Conservation (phyloP, 2,888 invertebrate species). For the Lathronympha strigana region DNA sequence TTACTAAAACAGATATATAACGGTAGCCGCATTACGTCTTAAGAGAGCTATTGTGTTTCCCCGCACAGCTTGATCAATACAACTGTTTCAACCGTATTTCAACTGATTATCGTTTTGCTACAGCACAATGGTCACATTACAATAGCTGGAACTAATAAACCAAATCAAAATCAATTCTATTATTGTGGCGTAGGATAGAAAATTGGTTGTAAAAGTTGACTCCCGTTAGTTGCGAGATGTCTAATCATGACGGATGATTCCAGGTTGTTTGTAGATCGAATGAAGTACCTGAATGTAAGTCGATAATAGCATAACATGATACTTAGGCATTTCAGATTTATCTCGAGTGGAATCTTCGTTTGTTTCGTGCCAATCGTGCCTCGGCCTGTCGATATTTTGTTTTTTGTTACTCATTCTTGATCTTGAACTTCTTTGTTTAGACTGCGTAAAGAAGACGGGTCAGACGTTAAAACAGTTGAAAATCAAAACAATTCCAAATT, state of each 20-base stretch:
- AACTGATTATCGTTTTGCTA: constrained; percentile 43
- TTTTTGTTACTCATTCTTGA: too few species aligned
- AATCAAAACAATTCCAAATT: too few species aligned
- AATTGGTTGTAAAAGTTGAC: constrained; percentile 41
- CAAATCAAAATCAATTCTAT: constrained; percentile 14
- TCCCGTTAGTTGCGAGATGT: constrained; percentile 59
- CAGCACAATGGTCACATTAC: constrained; percentile 42
- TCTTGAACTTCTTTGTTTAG: too few species aligned
- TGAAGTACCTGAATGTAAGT: constrained; percentile 22
- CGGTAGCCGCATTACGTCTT: constrained; percentile 16
- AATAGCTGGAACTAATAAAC: constrained; percentile 2
- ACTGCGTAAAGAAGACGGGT: too few species aligned
- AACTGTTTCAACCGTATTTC: constrained; percentile 39
- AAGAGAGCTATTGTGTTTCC: constrained; percentile 30
- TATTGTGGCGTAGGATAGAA: constrained; percentile 13
- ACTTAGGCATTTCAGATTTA: not conserved
- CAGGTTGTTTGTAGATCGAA: constrained; percentile 49
- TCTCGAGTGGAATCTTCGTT: not conserved
- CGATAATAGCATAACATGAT: constrained; percentile 1
- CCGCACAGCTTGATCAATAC: constrained; percentile 31
- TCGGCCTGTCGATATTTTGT: not conserved
- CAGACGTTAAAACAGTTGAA: too few species aligned
- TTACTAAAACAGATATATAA: too few species aligned
- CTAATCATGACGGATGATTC: constrained; percentile 65
- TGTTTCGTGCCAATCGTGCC: too few species aligned